Evolutionary conservation across 2,113 vertebrate species (phyloP).

Genomic region (Peromyscus maniculatus): DNA sequence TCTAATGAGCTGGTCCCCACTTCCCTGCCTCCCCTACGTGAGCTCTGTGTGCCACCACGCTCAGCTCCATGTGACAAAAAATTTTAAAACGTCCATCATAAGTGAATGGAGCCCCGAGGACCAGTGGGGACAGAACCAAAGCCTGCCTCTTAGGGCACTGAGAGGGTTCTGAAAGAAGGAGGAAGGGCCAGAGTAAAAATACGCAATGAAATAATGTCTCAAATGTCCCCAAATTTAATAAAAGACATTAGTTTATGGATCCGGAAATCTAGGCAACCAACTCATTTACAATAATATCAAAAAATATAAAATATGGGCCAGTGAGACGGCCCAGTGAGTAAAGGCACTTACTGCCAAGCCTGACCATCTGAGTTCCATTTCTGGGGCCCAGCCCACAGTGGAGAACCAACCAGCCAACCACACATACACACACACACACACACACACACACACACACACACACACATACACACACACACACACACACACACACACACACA

Average conservation of each 20-base stretch:
- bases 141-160: not conserved
- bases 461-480: not conserved
- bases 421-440: not conserved
- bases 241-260: not conserved
- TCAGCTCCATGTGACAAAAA: not conserved
- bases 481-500: not conserved
- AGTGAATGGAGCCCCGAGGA: not conserved
- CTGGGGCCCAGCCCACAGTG: not conserved
- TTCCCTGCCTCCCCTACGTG: not conserved
- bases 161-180: not conserved
- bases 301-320: not conserved
- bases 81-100: constrained; percentile 2
- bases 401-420: not conserved
- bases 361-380: not conserved
- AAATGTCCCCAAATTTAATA: not conserved
- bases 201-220: not conserved
- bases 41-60: not conserved
- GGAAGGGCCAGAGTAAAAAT: not conserved
- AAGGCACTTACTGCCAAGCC: not conserved
- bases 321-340: not conserved
- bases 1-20: not conserved
- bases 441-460: not conserved
- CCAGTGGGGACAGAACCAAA: not conserved
- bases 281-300: not conserved
- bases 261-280: not conserved